A percentile compares a stretch with the other conserved stretches of the same genome.
phyloP scores from a whole-genome alignment of 2,888 invertebrate species.

The Lepas anatifera region DNA sequence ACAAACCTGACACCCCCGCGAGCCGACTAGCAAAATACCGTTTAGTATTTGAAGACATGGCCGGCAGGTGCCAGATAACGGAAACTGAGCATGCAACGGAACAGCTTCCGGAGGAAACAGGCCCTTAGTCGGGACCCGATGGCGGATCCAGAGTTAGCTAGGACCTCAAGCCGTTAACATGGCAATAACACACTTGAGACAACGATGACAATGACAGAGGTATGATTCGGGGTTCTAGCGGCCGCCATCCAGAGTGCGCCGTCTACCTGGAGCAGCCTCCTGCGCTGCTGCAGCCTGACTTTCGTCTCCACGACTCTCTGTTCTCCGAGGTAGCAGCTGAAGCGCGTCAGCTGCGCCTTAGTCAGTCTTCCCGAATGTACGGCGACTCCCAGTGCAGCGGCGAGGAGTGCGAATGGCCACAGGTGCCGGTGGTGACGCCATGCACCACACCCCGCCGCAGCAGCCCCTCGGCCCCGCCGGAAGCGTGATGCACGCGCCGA shows the following conservation, averaged over 20 bases:
- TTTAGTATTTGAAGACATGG: no score
- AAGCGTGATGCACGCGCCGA: slow-evolving; percentile 40
- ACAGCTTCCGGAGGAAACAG: no score
- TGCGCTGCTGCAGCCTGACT: not conserved
- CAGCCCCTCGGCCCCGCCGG: slow-evolving; percentile 16
- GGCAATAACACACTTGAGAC: no score
- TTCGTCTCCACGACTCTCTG: not conserved
- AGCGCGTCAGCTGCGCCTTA: slow-evolving; percentile 12
- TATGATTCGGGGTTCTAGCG: not conserved
- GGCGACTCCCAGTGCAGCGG: not conserved
- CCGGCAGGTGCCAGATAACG: no score
- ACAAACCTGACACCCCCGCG: no score
- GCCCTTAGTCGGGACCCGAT: no score
- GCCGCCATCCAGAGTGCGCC: slow-evolving; percentile 24
- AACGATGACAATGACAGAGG: no score
- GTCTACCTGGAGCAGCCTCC: slow-evolving; percentile 27
- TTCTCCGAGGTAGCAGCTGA: not conserved
- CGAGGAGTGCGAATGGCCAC: not conserved
- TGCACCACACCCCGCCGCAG: slow-evolving; percentile 17
- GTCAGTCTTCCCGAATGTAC: slow-evolving; percentile 12
- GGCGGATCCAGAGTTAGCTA: no score
- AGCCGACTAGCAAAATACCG: no score
- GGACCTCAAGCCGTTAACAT: no score
- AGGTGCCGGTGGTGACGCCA: slow-evolving; percentile 3
- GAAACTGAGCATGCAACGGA: no score